phyloP scores from a whole-genome alignment of 2,113 vertebrate species.

The Cranoglanis bouderius region DNA sequence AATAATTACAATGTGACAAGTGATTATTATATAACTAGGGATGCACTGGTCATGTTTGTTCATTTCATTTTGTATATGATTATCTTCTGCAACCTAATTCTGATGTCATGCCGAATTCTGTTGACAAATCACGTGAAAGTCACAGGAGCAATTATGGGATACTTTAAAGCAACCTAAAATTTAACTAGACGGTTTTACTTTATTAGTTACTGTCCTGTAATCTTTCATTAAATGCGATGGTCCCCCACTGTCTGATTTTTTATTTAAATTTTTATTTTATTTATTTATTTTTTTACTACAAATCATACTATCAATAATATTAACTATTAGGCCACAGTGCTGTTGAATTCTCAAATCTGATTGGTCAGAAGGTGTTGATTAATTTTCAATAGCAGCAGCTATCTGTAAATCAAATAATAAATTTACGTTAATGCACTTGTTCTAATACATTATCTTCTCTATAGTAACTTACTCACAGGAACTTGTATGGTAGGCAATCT shows the following conservation, averaged over 20 bases:
- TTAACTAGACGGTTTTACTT: not conserved
- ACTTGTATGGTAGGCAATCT: not conserved
- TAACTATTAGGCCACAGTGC: not conserved
- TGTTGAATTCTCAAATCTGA: not conserved
- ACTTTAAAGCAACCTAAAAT: not conserved
- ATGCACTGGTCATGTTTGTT: not conserved
- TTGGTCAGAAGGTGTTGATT: not conserved
- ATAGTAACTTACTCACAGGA: not conserved
- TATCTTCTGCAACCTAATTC: not conserved
- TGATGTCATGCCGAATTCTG: not conserved
- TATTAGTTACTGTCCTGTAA: not conserved
- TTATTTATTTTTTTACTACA: not conserved
- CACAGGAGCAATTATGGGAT: not conserved
- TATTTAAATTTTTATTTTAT: too few species aligned
- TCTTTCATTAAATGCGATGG: not conserved
- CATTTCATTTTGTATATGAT: not conserved
- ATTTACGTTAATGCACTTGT: not conserved
- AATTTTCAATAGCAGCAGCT: not conserved
- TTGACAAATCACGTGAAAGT: not conserved
- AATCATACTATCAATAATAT: not conserved
- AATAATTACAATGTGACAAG: slow-evolving; percentile 9
- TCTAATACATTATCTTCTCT: not conserved
- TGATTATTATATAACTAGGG: not conserved
- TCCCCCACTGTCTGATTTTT: too few species aligned
- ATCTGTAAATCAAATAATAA: not conserved